phyloP scores from a whole-genome alignment of 2,888 invertebrate species.

The Monoplex corrugatus region DNA sequence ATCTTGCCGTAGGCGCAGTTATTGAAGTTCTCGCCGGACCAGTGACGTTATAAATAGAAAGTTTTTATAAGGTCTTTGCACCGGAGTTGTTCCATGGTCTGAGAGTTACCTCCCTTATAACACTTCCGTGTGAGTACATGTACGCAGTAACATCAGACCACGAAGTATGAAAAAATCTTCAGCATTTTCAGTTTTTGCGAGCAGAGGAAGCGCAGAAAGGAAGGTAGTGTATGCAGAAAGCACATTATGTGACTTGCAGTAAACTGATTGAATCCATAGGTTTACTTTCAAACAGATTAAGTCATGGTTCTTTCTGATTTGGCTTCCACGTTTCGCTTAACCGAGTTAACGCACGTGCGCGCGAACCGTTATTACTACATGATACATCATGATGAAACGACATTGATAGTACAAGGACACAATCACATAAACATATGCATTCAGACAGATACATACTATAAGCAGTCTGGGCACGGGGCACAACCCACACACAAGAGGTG shows the following conservation, averaged over 20 bases:
- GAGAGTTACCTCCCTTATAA: neutral
- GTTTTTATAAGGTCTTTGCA: neutral
- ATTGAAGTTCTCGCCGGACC: too few relatives aligned
- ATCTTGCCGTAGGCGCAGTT: too few relatives aligned
- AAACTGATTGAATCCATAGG: neutral
- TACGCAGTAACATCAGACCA: neutral
- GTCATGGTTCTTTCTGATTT: neutral
- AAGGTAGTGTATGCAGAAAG: conserved; percentile 58
- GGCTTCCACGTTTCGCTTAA: neutral
- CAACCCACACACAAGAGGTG: too few relatives aligned
- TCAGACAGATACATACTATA: neutral
- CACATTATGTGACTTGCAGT: neutral
- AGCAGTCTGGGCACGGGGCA: too few relatives aligned
- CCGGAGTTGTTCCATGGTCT: neutral
- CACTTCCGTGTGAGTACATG: neutral
- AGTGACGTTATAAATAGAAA: too few relatives aligned
- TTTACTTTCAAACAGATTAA: neutral
- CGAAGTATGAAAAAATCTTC: conserved; percentile 68
- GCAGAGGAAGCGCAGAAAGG: conserved; percentile 60
- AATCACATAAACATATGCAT: neutral
- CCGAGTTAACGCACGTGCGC: neutral
- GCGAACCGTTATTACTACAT: neutral
- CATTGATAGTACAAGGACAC: neutral
- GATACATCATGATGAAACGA: neutral
- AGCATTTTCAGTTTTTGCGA: conserved; percentile 69